Evolutionary conservation across 2,888 invertebrate species (phyloP), one percentile per base, ranked within the genome.

Genomic region (Microctonus hyperodae): DNA sequence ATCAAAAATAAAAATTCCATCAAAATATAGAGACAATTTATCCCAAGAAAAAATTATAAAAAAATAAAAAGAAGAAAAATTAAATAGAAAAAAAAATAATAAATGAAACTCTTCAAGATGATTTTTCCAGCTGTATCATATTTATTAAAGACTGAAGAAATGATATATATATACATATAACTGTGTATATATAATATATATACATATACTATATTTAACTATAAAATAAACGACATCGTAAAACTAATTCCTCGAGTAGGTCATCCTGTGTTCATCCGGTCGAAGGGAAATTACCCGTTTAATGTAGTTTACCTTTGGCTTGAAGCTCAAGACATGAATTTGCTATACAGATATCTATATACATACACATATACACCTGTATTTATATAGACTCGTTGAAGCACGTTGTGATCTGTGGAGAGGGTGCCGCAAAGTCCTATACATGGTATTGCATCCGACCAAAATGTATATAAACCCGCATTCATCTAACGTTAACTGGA

Each of bases 301-400:
- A 64, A 67, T 64, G 70, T 62, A 65, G 68, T 68, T 69, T 68
- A 68, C 68, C 62, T 70, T 62, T 65, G 56, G 57, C 59, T 68
- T 68, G 66, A 44, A 65, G 66, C 57, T 53, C 44, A 13, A 23
- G 53, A 68, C 64, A 67, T 55, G 56, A 63, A 67, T 68, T 71
- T 67, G 57, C 16, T 6, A 44, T 50, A 50, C 22, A 50, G 4
- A 23, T 50, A 50, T 50, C 9, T 20, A 50, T 10, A n/a, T 10
- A 40, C 11, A 40, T 65, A 48, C 65, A 33, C 56, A 20, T 13
- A 11, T 48, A 57, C 50, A 50, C n/a, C 56, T 58, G 7, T 44
- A 44, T 44, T 44, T 44, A 44, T 44, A 44, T 44, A 16, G 7
- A 44, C 44, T 44, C 44, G 44, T 44, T 44, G 44, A 44, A 20